Conservation (phyloP, 92 coral and sea anemone genomes). For the Anthopleura xanthogrammica region DNA sequence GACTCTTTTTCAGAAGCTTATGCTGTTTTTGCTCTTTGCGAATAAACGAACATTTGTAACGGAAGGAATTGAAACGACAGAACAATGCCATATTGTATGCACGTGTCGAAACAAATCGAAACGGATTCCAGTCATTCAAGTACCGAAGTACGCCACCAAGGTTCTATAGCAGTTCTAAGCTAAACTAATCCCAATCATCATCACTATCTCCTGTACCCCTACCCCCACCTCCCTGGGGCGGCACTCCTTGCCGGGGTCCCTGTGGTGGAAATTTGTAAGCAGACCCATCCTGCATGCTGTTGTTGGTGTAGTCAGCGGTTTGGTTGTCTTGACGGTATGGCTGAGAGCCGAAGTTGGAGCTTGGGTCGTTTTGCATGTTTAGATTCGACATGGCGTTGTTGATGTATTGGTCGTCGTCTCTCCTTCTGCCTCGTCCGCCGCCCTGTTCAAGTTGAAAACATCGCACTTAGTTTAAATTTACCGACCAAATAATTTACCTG, state of each 20-base stretch:
- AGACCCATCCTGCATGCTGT: slow-evolving; percentile 13
- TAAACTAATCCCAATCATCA: slow-evolving; percentile 24
- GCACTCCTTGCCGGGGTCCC: background rate
- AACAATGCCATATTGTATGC: too few species aligned
- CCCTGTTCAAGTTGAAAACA: background rate
- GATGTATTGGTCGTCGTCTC: slow-evolving; percentile 7
- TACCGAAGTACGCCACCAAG: background rate
- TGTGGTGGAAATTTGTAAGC: background rate
- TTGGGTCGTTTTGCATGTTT: slow-evolving; percentile 2
- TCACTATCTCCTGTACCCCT: slow-evolving; percentile 29
- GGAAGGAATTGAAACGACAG: too few species aligned
- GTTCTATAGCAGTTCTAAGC: background rate
- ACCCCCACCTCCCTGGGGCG: slow-evolving; percentile 3
- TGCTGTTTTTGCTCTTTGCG: too few species aligned
- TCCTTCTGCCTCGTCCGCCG: slow-evolving; percentile 7
- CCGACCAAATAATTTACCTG: background rate
- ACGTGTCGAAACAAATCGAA: too few species aligned
- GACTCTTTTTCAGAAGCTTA: too few species aligned
- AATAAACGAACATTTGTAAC: too few species aligned
- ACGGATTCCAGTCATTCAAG: background rate
- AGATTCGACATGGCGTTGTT: slow-evolving; percentile 4
- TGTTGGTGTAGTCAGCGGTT: background rate
- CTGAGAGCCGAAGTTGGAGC: slow-evolving; percentile 22
- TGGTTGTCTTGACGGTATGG: background rate
- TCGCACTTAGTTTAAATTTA: background rate